These are phyloP conservation scores for Podargus strigoides DNA, from an alignment of 2,797 vertebrate genomes.

Conservation along the genomic window DNA sequence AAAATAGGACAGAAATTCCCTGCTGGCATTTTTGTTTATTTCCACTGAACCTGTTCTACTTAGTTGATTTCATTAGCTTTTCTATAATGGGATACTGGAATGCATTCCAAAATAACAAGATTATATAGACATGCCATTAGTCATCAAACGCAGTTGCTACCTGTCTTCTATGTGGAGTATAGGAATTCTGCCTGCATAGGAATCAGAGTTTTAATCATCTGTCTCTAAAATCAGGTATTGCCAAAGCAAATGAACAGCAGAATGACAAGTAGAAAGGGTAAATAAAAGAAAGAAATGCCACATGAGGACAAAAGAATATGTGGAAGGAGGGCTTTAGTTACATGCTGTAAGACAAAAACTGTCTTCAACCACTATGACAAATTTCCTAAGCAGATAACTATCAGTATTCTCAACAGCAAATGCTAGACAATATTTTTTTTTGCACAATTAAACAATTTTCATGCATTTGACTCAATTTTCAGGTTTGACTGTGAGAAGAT, in stretches of 20 bases:
- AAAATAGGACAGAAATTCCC: conserved; percentile 7
- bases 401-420: background rate
- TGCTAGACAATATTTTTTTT: background rate
- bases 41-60: background rate
- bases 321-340: background rate
- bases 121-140: background rate
- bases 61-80: background rate
- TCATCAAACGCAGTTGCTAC: background rate
- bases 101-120: background rate
- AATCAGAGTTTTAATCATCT: background rate
- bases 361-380: background rate
- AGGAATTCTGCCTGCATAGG: background rate
- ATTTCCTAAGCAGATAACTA: background rate
- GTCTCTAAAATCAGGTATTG: background rate
- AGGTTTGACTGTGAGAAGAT: background rate
- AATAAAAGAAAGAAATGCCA: background rate
- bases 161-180: background rate
- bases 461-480: background rate
- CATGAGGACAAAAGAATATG: background rate
- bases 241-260: background rate
- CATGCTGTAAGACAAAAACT: background rate
- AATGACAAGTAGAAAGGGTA: background rate
- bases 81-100: background rate
- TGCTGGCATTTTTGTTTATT: background rate
- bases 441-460: background rate